Base-by-base conservation (phyloP, 2,888 invertebrate genomes). In the Spodoptera littoralis region DNA sequence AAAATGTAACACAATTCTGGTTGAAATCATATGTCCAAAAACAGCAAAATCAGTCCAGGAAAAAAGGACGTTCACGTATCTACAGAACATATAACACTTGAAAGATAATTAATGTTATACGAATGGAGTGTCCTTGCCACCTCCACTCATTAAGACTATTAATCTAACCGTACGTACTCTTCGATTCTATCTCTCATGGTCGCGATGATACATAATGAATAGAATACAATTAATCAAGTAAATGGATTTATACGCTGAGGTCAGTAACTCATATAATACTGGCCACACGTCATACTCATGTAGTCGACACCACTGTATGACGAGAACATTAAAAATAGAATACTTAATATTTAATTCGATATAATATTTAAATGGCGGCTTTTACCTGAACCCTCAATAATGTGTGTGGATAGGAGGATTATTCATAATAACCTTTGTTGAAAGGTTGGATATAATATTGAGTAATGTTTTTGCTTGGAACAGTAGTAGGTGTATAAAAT, bases 151-250 rank as follows among this genome's bases (percentile, higher is more conserved):
- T 63, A 36, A 41, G 45, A 52, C 46, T 62, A 71, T 74, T 76
- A 72, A 65, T 72, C 64, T 59, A 57, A 24, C 45, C 55, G 64
- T 76, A 42, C 61, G 50, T 58, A 61, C 60, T 76, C 61, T 63
- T 76, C 56, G 59, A 76, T 76, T 62, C 50, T 60, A 76, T 76
- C 55, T 68, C 50, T 62, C 60, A 72, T 47, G 68, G 52, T 48
- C 77, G 30, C 49, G 59, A 56, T 59, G 47, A 49, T 63, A 69
- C 63, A 51, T 62, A 69, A 66, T 71, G 60, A 60, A 66, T 70
- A 56, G 18, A 49, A 36, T 42, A 57, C 60, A 55, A 66, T 76
- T 66, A 59, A 71, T 76, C 49, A 63, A 61, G 44, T 51, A 54
- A 75, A 65, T 70, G 55, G 60, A 57, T 53, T 49, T 45, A 69